These are phyloP conservation scores for Apis cerana DNA, from an alignment of 1,140 invertebrate genomes.

Conservation along the genomic window DNA sequence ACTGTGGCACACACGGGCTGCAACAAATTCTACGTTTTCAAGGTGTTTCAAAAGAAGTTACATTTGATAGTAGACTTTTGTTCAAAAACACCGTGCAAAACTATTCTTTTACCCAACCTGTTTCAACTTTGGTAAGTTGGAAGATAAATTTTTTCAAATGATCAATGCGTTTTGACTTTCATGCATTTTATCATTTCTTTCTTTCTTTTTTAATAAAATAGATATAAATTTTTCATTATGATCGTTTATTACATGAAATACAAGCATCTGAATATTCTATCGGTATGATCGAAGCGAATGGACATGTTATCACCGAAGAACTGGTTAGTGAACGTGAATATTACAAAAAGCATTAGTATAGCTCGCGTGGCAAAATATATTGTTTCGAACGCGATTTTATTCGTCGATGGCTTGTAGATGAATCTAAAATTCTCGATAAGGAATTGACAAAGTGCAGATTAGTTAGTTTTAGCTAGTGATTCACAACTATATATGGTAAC, in stretches of 20 bases:
- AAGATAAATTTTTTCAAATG: background rate
- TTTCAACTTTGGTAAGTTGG: background rate
- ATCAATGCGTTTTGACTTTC: constrained; percentile 1
- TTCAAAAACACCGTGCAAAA: constrained; percentile 32
- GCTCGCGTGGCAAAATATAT: background rate
- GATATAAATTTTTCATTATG: background rate
- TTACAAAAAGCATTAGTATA: constrained; percentile 14
- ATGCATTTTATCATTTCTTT: background rate
- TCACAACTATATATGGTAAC: background rate
- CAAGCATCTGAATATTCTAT: background rate
- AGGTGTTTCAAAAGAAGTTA: constrained; percentile 40
- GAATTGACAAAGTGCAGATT: constrained; percentile 12
- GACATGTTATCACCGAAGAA: constrained; percentile 5
- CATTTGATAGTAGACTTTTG: constrained; percentile 35
- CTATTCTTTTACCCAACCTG: constrained; percentile 18
- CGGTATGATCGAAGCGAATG: constrained; percentile 24
- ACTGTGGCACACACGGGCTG: constrained; percentile 57
- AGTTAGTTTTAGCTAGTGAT: background rate
- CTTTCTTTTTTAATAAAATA: background rate
- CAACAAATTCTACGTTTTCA: constrained; percentile 66
- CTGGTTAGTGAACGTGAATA: constrained; percentile 43
- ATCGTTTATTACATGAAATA: background rate
- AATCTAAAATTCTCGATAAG: background rate
- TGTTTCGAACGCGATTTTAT: background rate
- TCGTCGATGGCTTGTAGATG: background rate